phyloP scores from a whole-genome alignment of 2,888 invertebrate species.

The Ichneumoninae sp. region DNA sequence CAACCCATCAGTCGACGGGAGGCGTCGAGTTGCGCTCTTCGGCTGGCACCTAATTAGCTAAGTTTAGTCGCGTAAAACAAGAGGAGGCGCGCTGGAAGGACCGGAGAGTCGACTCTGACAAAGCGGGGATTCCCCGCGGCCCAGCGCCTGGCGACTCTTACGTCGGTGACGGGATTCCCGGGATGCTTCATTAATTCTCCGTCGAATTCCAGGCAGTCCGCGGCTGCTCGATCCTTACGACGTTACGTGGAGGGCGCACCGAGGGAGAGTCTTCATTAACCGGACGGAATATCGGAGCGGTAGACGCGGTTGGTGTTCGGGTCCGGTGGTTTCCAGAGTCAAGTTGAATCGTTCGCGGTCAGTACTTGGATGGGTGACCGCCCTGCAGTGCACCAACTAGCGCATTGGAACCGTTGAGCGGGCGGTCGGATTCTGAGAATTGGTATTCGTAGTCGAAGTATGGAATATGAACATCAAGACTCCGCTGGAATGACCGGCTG shows the following conservation, averaged over 20 bases:
- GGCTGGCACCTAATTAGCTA: slow-evolving; percentile 5
- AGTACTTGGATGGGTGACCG: too few relatives aligned
- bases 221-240: background rate
- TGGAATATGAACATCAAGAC: too few relatives aligned
- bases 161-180: background rate
- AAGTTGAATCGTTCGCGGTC: too few relatives aligned
- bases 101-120: background rate
- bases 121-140: background rate
- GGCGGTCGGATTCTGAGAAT: too few relatives aligned
- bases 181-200: background rate
- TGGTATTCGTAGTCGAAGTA: too few relatives aligned
- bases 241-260: background rate
- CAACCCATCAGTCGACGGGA: background rate
- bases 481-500: too few relatives aligned
- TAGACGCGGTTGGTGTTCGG: too few relatives aligned
- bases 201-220: background rate
- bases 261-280: background rate
- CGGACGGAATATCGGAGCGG: background rate
- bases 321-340: too few relatives aligned
- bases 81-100: background rate
- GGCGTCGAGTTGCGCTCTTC: background rate
- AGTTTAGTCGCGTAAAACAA: slow-evolving; percentile 23
- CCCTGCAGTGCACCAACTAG: too few relatives aligned
- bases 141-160: background rate
- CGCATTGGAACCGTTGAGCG: too few relatives aligned